Base-by-base conservation (phyloP, 2,797 vertebrate genomes). In the Sebastes steindachneri region DNA sequence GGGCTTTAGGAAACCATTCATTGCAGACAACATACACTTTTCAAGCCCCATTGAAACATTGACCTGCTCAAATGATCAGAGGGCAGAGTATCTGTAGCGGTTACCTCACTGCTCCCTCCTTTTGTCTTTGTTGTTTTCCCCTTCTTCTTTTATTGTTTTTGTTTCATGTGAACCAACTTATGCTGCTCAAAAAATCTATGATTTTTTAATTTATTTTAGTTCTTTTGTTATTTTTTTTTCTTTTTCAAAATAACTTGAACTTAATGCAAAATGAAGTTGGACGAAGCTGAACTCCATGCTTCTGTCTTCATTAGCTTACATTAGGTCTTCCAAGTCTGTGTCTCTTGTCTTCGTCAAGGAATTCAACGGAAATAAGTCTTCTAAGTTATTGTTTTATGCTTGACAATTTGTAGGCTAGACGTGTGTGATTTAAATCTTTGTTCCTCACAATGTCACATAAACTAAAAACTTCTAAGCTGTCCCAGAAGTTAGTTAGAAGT, bases 1-100 rank as follows among this genome's bases (percentile, higher is more conserved):
- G 83, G 83, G 83, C 73, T 89, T 87, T 88, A 89, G 87, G 90
- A 90, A 92, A 86, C 82, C 79, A 86, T 93, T 93, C 79, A 90
- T 89, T 84, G 79, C 33, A 60, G 79, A 69, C 79, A 88, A 85
- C 73, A 65, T 64, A 75, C 77, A 91, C 83, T 85, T 79, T 87
- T 88, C 81, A 90, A 71, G 79, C 77, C 73, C 59, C 76, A 75
- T 81, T 90, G 87, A 91, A 88, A 77, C 68, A 35, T 17, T 83
- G 86, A 85, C 74, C 80, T 76, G 79, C 64, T 77, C 68, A 62
- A 51, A 65, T 55, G 65, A 90, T 89, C 75, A 77, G 77, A 85
- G 82, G 85, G 65, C 65, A 67, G 67, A 68, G 73, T 25, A 60
- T 86, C 68, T 67, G 73, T 37, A 75, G 58, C 68, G 29, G n/a